Evolutionary conservation across 1,140 invertebrate species (phyloP).

Genomic region (Listronotus bonariensis): DNA sequence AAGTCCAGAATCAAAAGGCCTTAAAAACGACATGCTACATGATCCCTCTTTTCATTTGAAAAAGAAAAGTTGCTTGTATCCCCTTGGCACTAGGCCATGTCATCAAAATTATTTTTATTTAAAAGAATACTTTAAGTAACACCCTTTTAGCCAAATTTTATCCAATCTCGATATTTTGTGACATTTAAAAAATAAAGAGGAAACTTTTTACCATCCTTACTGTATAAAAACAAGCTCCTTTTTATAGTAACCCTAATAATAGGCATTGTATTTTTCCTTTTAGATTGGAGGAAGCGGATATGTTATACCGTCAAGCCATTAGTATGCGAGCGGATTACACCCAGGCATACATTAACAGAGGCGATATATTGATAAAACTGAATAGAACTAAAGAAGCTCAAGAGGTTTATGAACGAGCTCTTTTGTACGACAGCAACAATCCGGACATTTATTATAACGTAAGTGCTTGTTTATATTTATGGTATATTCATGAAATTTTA

Average conservation of each 20-base stretch:
- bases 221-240: not conserved
- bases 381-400: conserved; percentile 94
- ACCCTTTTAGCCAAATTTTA: no score
- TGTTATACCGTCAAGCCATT: conserved; percentile 91
- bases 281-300: conserved; percentile 89
- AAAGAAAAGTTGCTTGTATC: no score
- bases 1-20: no score
- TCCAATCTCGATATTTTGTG: no score
- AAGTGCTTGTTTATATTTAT: conserved; percentile 53
- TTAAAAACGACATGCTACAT: no score
- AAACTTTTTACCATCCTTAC: not conserved
- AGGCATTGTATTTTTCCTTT: conserved; percentile 9
- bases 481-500: no score
- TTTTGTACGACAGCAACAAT: conserved; percentile 92
- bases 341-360: conserved; percentile 95
- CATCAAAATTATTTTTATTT: no score
- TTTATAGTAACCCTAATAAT: no score
- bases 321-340: conserved; percentile 97
- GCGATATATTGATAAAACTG: conserved; percentile 93
- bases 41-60: no score
- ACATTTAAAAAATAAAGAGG: no score
- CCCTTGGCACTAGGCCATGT: no score
- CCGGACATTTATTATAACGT: conserved; percentile 98
- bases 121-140: no score
- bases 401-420: conserved; percentile 90